Evolutionary conservation across 2,797 vertebrate genomes (phyloP).

Genomic region (Avahi laniger): DNA sequence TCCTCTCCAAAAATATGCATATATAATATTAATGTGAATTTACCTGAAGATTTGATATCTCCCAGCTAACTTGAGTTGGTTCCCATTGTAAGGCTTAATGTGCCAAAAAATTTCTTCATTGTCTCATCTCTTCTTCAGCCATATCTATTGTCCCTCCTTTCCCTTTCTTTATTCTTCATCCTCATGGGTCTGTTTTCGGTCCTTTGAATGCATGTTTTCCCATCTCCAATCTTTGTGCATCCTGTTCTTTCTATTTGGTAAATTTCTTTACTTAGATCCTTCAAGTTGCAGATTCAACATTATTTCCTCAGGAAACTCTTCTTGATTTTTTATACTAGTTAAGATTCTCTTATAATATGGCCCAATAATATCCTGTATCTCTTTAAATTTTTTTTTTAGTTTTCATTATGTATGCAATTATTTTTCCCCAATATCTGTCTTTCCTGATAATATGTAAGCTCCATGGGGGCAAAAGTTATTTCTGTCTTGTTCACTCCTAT

Average conservation of each 20-base stretch:
- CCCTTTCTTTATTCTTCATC: not conserved
- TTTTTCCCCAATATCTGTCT: not conserved
- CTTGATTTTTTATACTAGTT: not conserved
- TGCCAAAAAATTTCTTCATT: not conserved
- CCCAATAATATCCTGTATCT: not conserved
- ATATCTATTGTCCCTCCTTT: not conserved
- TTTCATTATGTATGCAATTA: not conserved
- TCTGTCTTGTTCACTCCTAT: not conserved
- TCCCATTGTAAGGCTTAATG: not conserved
- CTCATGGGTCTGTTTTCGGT: not conserved
- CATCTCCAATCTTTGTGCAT: not conserved
- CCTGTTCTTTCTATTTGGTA: not conserved
- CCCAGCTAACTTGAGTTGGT: not conserved
- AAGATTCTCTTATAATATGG: not conserved
- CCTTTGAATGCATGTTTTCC: not conserved
- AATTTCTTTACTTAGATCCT: not conserved
- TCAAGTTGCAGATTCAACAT: not conserved
- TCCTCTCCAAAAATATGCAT: not conserved
- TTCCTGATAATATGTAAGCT: not conserved
- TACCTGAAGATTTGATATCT: not conserved
- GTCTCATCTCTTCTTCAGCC: not conserved
- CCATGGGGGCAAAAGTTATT: not conserved
- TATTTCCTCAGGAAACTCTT: not conserved
- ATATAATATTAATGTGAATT: not conserved
- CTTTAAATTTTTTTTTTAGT: not conserved